Conservation (phyloP, 2,797 vertebrate species). For the Ataeniobius toweri region DNA sequence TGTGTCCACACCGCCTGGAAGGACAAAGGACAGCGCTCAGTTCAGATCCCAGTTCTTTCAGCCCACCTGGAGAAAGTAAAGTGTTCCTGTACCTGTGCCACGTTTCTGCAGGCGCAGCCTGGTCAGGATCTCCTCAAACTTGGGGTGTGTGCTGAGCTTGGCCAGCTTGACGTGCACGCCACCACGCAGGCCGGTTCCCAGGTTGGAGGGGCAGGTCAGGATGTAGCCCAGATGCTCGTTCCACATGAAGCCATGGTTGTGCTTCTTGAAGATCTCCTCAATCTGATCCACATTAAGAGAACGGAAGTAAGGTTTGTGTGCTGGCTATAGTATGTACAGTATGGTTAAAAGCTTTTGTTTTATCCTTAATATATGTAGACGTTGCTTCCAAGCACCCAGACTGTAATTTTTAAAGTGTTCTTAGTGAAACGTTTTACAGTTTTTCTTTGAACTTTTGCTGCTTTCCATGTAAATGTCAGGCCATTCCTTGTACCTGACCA, state of each 20-base stretch:
- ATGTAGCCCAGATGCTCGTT: conserved; percentile 95
- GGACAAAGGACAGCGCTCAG: no score
- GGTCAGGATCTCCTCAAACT: conserved; percentile 92
- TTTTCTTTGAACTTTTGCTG: neutral
- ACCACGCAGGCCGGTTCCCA: conserved; percentile 92
- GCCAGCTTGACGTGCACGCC: conserved; percentile 96
- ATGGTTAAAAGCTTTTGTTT: neutral
- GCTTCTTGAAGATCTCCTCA: conserved; percentile 92
- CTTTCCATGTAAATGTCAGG: neutral
- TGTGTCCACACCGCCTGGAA: conserved; percentile 92
- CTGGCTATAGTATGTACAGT: neutral
- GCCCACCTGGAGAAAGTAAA: neutral
- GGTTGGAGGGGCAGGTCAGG: conserved; percentile 97
- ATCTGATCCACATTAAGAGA: conserved; percentile 78
- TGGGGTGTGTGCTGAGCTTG: conserved; percentile 90
- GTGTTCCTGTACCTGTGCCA: conserved; percentile 87
- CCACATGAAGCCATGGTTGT: conserved; percentile 94
- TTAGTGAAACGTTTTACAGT: neutral
- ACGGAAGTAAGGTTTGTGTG: neutral
- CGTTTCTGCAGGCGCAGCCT: conserved; percentile 94
- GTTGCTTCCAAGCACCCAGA: neutral
- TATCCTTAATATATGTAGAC: neutral
- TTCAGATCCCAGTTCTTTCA: neutral
- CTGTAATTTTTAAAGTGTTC: neutral
- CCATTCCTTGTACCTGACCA: neutral